Evolutionary conservation across 2,888 invertebrate genomes (phyloP), one percentile per base, ranked within the genome.

Genomic region (Sicus ferrugineus): DNA sequence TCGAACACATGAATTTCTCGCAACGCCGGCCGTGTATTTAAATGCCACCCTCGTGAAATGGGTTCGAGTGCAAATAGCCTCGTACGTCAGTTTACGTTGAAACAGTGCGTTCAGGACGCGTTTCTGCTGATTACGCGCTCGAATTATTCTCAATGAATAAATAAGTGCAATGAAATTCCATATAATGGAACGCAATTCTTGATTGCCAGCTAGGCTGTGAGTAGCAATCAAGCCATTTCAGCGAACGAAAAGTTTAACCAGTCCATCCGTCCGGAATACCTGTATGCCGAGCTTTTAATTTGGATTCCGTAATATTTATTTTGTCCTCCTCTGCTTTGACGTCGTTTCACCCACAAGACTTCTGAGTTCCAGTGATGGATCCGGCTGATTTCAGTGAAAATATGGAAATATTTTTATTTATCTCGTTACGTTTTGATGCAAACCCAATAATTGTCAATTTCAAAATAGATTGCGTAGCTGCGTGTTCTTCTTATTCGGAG

Each of bases 321-420:
- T n/a, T n/a, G 4, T n/a, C n/a, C 28, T n/a, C 14, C 56, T 7
- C 6, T n/a, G 4, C 3, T 1, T 3, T 14, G 14, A 26, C n/a
- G 23, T 4, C 5, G 16, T 16, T 14, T 26, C 11, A 5, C n/a
- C n/a, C n/a, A n/a, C n/a, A n/a, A n/a, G 16, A 9, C 14, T 34
- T 34, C 34, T 34, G 34, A n/a, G 2, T 2, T 1, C 14, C 7
- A 34, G 9, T 34, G 6, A 3, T 21, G 58, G n/a, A n/a, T n/a
- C n/a, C n/a, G n/a, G n/a, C 52, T 64, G 64, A 64, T 34, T 50
- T 64, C 64, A 31, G 34, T 34, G 52, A 52, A 50, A 64, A 64
- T 64, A 64, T 64, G 64, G 52, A 64, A 64, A 52, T 52, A 64
- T 64, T 64, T 30, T 64, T 64, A 64, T 52, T 64, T 64, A 64